Conservation (phyloP, 2,888 invertebrate species). For the Rhogogaster chlorosoma region DNA sequence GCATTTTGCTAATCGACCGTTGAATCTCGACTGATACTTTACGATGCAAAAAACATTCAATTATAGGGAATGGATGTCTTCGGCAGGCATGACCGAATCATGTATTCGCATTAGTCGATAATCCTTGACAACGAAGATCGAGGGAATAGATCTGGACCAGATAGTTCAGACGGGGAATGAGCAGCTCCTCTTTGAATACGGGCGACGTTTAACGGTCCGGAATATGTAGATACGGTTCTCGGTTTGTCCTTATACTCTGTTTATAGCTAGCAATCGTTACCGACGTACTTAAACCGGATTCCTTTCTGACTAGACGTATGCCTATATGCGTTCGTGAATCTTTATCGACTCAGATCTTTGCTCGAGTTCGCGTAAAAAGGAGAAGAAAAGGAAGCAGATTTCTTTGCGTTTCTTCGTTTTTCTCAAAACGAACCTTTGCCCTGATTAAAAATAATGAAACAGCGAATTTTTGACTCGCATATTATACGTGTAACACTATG, state of each 20-base stretch:
- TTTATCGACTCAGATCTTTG: background rate
- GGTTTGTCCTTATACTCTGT: conserved; percentile 5
- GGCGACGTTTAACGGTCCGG: conserved; percentile 18
- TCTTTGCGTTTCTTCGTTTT: background rate
- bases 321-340: background rate
- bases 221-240: conserved; percentile 11
- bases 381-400: background rate
- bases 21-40: background rate
- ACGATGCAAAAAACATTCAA: background rate
- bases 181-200: conserved; percentile 1
- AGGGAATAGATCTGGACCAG: background rate
- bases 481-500: too few species aligned
- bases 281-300: conserved; percentile 30
- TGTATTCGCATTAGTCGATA: background rate
- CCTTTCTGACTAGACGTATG: background rate
- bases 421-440: background rate
- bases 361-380: background rate
- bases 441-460: background rate
- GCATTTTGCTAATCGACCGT: background rate
- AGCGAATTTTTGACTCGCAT: background rate
- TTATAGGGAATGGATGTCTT: background rate
- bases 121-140: background rate
- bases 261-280: background rate
- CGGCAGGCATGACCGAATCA: background rate
- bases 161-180: background rate